Evolutionary conservation across 2,113 vertebrate species (phyloP).

Genomic region (Larimichthys polyactis): DNA sequence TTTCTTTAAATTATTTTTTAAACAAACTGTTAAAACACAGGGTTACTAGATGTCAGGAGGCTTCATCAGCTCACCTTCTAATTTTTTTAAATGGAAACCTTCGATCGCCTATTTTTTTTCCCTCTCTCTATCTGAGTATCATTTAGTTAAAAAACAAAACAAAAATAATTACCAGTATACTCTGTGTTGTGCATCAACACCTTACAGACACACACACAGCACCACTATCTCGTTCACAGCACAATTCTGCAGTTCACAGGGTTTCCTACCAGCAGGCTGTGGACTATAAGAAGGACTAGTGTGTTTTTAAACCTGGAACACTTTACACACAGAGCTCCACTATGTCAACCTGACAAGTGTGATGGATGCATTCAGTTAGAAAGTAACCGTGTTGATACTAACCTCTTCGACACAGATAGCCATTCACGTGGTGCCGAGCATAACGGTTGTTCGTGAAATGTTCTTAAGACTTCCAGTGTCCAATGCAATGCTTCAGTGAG

Average conservation of each 20-base stretch:
- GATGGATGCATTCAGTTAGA: conserved; percentile 88
- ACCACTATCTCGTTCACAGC: background rate
- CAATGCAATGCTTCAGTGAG: conserved; percentile 27
- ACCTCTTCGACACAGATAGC: conserved; percentile 74
- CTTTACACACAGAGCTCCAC: conserved; percentile 74
- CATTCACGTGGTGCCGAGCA: conserved; percentile 72
- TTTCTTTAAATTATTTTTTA: no score
- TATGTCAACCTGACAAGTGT: conserved; percentile 86
- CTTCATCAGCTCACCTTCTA: no score
- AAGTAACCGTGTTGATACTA: conserved; percentile 84
- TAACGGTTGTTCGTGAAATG: conserved; percentile 53
- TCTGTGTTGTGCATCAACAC: background rate
- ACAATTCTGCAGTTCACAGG: conserved; percentile 44
- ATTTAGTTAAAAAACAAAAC: no score
- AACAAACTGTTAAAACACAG: no score
- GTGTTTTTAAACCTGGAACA: conserved; percentile 50
- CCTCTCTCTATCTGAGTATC: no score
- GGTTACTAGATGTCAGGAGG: no score
- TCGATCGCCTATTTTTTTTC: no score
- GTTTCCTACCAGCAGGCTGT: conserved; percentile 35
- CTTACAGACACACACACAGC: background rate
- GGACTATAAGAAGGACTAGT: conserved; percentile 53
- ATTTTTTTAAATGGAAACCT: background rate
- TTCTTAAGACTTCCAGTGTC: conserved; percentile 62
- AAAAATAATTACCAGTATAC: background rate